phyloP scores from a whole-genome alignment of 2,113 vertebrate species.

The Sardina pilchardus region DNA sequence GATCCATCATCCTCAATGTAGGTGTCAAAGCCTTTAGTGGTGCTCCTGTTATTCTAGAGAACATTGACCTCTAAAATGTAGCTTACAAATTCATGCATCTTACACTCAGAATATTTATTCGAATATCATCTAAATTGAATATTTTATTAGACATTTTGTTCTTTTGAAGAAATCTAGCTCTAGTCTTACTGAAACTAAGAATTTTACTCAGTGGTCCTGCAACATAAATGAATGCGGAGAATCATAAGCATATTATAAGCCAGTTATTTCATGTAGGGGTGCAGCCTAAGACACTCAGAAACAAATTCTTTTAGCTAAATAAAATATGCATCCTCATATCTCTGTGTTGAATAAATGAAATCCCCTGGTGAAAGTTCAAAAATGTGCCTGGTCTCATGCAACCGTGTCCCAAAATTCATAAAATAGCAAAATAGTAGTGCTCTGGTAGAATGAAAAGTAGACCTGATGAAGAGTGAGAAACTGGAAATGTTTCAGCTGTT shows the following conservation, averaged over 20 bases:
- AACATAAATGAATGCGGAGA: too few relatives aligned
- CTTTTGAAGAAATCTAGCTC: not conserved
- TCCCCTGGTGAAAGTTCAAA: not conserved
- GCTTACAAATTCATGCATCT: not conserved
- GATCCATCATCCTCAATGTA: conserved; percentile 96
- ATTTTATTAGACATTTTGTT: not conserved
- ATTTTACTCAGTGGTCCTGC: too few relatives aligned
- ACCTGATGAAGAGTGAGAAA: not conserved
- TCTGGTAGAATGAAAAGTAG: not conserved
- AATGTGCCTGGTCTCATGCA: not conserved
- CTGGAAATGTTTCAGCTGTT: not conserved
- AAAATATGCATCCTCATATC: not conserved
- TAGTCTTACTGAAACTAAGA: too few relatives aligned
- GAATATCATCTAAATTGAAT: not conserved
- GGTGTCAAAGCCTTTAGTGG: conserved; percentile 62
- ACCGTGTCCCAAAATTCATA: not conserved
- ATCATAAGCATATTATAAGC: not conserved
- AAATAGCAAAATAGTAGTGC: not conserved
- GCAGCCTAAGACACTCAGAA: not conserved
- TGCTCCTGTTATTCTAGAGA: not conserved
- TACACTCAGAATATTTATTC: too few relatives aligned
- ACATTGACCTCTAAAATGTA: not conserved
- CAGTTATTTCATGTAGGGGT: not conserved
- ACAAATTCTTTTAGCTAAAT: not conserved
- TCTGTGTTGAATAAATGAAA: not conserved